phyloP scores from a whole-genome alignment of 2,888 invertebrate genomes.

The Nemoura dubitans region DNA sequence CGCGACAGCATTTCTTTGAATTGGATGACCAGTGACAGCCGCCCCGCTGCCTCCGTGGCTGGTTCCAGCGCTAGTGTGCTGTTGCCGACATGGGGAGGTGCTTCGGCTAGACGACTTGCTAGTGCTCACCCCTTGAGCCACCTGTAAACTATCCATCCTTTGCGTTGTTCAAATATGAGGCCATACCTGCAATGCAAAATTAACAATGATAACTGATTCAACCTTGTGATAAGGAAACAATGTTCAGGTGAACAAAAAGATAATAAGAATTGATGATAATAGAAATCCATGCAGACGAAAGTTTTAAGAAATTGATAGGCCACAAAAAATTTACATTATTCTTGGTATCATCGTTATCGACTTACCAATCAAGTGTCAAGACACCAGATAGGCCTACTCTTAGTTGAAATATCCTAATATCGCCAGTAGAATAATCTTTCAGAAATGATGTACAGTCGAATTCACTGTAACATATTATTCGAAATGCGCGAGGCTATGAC shows the following conservation, averaged over 20 bases:
- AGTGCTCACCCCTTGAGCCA: constrained; percentile 59
- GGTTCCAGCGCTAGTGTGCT: constrained; percentile 40
- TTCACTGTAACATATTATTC: neutral
- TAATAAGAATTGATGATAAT: neutral
- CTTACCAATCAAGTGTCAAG: neutral
- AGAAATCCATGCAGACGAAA: neutral
- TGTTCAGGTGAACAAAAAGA: neutral
- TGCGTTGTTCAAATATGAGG: neutral
- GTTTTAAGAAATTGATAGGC: neutral
- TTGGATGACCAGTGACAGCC: neutral
- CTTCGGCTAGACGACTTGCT: constrained; percentile 72
- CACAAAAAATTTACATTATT: neutral
- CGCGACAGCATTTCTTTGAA: constrained; percentile 31
- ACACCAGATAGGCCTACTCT: neutral
- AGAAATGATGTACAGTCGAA: neutral
- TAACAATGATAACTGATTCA: neutral
- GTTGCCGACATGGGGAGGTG: constrained; percentile 67
- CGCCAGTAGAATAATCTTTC: neutral
- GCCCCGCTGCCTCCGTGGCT: constrained; percentile 7
- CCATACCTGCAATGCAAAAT: constrained; percentile 28
- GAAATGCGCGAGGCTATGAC: neutral
- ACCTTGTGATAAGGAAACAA: constrained; percentile 4
- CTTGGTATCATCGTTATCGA: neutral
- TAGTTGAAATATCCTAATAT: neutral
- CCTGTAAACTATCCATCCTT: constrained; percentile 58